Base-by-base conservation (phyloP, 2,888 invertebrate genomes). In the Candidula unifasciata region DNA sequence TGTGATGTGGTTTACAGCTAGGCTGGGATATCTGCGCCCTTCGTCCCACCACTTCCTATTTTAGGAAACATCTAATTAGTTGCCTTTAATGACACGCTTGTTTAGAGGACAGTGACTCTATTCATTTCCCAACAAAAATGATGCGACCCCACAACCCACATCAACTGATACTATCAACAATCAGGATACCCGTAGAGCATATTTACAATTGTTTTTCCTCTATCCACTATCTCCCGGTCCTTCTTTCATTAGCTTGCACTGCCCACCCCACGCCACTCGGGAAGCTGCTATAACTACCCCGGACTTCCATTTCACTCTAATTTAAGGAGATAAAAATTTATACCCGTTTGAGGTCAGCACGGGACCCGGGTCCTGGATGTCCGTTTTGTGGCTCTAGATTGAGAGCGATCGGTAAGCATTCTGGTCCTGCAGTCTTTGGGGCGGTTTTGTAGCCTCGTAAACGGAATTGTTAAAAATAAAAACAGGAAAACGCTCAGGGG, bases 251-350 rank as follows among this genome's bases (percentile, higher is more conserved):
- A 8, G 57, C 77, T 3, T 5, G 24, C n/a, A 21, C 44, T 2
- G 6, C 2, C n/a, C 24, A 5, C n/a, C 30, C 71, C 24, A 44
- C 24, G 33, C 3, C n/a, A 44, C 3, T 13, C 69, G 3, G 24
- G n/a, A 21, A n/a, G 6, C 27, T 77, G 16, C 3, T 60, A 21
- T 33, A 64, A 24, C 78, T 21, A n/a, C 64, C 79, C 2, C 79
- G n/a, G 10, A 79, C 64, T 68, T 2, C 44, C 66, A 35, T 27
- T 30, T 68, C 79, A 37, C 79, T 68, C 68, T 44, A 79, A 66
- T 79, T 66, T 66, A 16, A 6, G 79, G 79, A 66, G 66, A 79
- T 79, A 79, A 79, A 79, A 79, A 66, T 79, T 79, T 79, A 79
- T 79, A 33, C 21, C 79, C 52, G 27, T 79, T 79, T 68, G 44